Base-by-base conservation (phyloP, 2,113 vertebrate genomes). In the Semnornis frantzii region DNA sequence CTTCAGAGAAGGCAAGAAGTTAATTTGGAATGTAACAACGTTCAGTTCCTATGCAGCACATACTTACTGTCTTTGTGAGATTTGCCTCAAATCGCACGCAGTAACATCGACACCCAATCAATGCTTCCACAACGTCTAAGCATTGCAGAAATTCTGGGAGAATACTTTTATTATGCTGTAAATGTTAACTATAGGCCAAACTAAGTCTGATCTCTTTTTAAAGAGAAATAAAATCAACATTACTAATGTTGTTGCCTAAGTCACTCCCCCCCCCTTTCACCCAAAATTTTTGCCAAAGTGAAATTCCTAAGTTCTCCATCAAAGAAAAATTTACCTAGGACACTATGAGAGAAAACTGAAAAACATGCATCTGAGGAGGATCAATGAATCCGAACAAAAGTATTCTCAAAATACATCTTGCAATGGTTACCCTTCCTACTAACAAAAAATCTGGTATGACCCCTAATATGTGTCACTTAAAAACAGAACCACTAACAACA, bases 351-450 rank as follows among this genome's bases (percentile, higher is more conserved):
- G 57, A 39, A 79, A 64, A 66, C 42, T 25, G 62, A 34, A 52
- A 46, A 66, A 60, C 1, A 1, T 0, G 0, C 42, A 23, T 54
- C 31, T 58, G 18, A 21, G 33, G 28, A 84, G 21, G 33, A 62
- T 34, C 15, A 60, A 71, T 31, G 15, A 76, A 90, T 12, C 19
- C 31, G 15, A 66, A 30, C 11, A 55, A 11, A 64, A 64, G 28
- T 5, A 8, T 15, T 71, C 20, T 52, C 73, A 39, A 70, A 75
- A 50, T n/a, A 44, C 4, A 39, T 33, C 31, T 31, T 46, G 33
- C 13, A n/a, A 64, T 15, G 37, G 39, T 23, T 59, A 73, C 11
- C 12, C 39, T 65, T 28, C 18, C 39, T 37, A 28, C 54, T 50
- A 68, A 75, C 7, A 54, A 63, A 90, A 52, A 52, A 18, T 8